These are phyloP conservation scores for Halocynthia roretzi DNA, from an alignment of 23 tunicate species.

Conservation along the genomic window DNA sequence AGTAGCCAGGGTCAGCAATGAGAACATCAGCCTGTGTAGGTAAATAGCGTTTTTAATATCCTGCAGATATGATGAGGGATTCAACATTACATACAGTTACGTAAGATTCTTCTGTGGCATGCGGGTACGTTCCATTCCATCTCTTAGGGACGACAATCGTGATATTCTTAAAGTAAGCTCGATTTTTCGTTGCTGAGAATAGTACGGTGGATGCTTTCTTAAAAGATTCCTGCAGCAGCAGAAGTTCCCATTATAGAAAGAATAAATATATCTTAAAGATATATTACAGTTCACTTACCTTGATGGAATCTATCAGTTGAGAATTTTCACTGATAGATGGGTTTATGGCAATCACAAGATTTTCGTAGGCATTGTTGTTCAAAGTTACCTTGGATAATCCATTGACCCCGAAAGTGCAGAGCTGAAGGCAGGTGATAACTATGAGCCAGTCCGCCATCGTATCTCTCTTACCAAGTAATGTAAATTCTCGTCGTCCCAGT, in stretches of 20 bases:
- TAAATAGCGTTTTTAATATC: no score
- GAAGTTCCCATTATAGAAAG: background rate
- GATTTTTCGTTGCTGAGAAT: slow-evolving; percentile 40
- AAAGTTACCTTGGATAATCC: no score
- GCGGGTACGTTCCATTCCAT: slow-evolving; percentile 16
- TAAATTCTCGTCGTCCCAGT: no score
- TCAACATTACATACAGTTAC: background rate
- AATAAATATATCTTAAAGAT: background rate
- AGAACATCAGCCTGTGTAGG: slow-evolving; percentile 41
- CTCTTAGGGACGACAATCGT: slow-evolving; percentile 48
- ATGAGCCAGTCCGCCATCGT: no score
- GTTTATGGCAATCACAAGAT: slow-evolving; percentile 57
- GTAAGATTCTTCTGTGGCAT: slow-evolving; percentile 1
- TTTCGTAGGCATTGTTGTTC: no score
- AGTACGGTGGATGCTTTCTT: slow-evolving; percentile 36
- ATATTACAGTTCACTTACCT: slow-evolving; percentile 5
- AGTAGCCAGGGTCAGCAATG: slow-evolving; percentile 24
- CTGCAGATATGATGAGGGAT: background rate
- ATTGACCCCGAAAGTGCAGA: no score
- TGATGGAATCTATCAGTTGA: slow-evolving; percentile 21
- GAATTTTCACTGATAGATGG: slow-evolving; percentile 45
- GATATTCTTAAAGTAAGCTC: slow-evolving; percentile 45
- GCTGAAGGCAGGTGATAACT: no score
- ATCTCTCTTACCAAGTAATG: no score
- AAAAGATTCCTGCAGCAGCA: slow-evolving; percentile 15